These are phyloP conservation scores for Phaenicophaeus curvirostris DNA, from an alignment of 2,797 vertebrate genomes.

Conservation along the genomic window DNA sequence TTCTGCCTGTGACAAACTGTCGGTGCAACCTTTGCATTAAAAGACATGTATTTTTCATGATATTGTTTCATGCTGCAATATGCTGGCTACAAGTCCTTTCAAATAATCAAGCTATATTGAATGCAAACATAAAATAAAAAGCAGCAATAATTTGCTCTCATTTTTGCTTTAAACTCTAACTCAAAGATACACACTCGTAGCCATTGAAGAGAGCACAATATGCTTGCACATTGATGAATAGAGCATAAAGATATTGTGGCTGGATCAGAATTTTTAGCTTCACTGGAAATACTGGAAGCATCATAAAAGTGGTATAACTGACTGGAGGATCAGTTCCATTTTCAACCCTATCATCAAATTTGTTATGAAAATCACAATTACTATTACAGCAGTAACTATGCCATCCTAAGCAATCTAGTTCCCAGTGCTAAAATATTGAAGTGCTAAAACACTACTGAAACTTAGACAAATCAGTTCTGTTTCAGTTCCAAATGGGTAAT, in stretches of 20 bases:
- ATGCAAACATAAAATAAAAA: slow-evolving; percentile 74
- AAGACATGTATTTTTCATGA: slow-evolving; percentile 80
- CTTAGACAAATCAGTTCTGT: not conserved
- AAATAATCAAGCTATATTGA: slow-evolving; percentile 76
- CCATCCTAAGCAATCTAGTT: slow-evolving; percentile 3
- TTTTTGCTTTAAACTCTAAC: slow-evolving; percentile 54
- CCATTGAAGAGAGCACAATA: not conserved
- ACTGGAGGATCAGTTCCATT: slow-evolving; percentile 23
- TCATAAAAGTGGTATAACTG: slow-evolving; percentile 2
- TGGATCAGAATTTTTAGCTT: slow-evolving; percentile 34
- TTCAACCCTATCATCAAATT: slow-evolving; percentile 28
- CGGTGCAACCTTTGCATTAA: slow-evolving; percentile 69
- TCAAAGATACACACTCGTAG: slow-evolving; percentile 22
- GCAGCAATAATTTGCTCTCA: slow-evolving; percentile 64
- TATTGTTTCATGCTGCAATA: slow-evolving; percentile 65
- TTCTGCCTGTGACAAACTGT: slow-evolving; percentile 74
- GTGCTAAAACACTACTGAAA: not conserved
- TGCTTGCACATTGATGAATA: slow-evolving; percentile 49
- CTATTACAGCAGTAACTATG: not conserved
- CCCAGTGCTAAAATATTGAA: slow-evolving; percentile 21
- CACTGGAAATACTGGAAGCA: not conserved
- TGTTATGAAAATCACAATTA: slow-evolving; percentile 20
- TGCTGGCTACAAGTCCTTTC: slow-evolving; percentile 71
- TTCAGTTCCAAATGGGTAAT: slow-evolving; percentile 9
- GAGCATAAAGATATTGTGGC: slow-evolving; percentile 52